Conservation (phyloP, 2,797 vertebrate genomes). For the Hafferia zeledoni region DNA sequence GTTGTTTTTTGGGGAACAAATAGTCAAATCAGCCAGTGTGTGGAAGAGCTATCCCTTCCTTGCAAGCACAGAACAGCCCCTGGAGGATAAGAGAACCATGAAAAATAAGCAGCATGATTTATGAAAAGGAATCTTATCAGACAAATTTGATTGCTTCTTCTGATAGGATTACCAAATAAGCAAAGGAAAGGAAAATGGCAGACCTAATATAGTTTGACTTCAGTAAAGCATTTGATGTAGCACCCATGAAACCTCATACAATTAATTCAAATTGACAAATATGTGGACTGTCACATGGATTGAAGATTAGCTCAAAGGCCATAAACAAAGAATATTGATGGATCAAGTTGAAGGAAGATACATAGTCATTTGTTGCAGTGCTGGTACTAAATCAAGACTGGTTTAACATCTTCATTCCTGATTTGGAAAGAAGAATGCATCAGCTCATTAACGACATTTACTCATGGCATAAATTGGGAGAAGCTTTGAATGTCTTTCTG, state of each 20-base stretch:
- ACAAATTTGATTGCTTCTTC: conserved; percentile 72
- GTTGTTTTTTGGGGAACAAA: not conserved
- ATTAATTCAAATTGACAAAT: conserved; percentile 75
- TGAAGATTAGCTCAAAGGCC: conserved; percentile 68
- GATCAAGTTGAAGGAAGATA: conserved; percentile 31
- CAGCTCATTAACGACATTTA: not conserved
- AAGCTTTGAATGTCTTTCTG: not conserved
- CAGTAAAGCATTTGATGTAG: conserved; percentile 60
- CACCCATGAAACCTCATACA: conserved; percentile 63
- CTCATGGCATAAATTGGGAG: not conserved
- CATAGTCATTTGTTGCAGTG: not conserved
- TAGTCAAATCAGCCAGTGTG: not conserved
- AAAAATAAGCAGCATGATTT: conserved; percentile 40
- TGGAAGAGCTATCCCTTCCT: not conserved
- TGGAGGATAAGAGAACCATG: not conserved
- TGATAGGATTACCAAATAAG: conserved; percentile 69
- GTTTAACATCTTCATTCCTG: conserved; percentile 21
- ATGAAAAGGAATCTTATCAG: conserved; percentile 66
- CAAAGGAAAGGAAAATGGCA: conserved; percentile 68
- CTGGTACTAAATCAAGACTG: conserved; percentile 15
- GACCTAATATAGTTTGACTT: conserved; percentile 70
- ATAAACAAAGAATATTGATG: conserved; percentile 68
- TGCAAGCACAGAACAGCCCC: not conserved
- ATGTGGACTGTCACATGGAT: conserved; percentile 53
- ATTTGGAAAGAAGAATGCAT: not conserved